A percentile compares a stretch with the other conserved stretches of the same genome.
phyloP scores from a whole-genome alignment of 2,888 invertebrate genomes.

The Hemaris fuciformis region DNA sequence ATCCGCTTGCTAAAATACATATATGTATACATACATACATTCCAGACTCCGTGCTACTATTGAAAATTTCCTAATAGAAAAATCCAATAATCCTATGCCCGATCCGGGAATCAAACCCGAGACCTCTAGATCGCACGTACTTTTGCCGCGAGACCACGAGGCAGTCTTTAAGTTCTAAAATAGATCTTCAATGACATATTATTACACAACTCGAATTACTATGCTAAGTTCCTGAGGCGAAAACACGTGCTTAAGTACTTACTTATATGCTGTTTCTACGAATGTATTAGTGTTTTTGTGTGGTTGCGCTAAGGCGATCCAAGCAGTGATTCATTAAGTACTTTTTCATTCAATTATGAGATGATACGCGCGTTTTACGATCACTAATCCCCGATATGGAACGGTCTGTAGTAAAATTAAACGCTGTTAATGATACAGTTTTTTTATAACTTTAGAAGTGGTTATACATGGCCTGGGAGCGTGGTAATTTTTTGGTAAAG shows the following conservation, averaged over 20 bases:
- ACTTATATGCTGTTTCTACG: not conserved
- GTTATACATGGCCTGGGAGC: not conserved
- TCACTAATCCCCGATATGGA: not conserved
- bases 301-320: not conserved
- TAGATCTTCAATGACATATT: too few species aligned
- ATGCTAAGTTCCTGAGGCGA: not conserved
- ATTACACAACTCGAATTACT: not conserved
- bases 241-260: not conserved
- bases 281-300: not conserved
- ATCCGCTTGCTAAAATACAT: too few species aligned
- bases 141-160: too few species aligned
- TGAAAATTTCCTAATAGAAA: too few species aligned
- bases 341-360: slow-evolving; percentile 4
- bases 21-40: too few species aligned
- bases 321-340: not conserved
- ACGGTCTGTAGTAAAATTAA: not conserved
- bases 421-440: not conserved
- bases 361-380: not conserved
- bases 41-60: too few species aligned
- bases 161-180: too few species aligned
- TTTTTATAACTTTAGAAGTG: not conserved
- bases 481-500: not conserved
- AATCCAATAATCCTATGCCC: too few species aligned
- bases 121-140: too few species aligned
- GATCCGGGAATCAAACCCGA: too few species aligned